A percentile compares a stretch with the other conserved stretches of the same genome.
Evolutionary conservation across 2,888 invertebrate species (phyloP).

Genomic region (Stegana nigrithorax): DNA sequence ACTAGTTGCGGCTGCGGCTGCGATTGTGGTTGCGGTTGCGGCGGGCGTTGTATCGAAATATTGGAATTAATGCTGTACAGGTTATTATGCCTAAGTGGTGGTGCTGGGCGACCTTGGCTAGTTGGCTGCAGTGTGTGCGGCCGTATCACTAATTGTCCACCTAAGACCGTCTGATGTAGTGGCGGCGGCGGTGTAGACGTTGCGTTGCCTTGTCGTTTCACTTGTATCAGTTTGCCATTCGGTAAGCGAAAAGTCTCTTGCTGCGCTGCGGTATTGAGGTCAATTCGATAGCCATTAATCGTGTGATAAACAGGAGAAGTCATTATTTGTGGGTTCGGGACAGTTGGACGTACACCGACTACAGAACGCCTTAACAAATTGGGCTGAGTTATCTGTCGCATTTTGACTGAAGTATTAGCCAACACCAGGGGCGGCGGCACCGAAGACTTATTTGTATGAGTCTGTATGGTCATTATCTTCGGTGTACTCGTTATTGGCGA

Average conservation of each 20-base stretch:
- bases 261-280: conserved; percentile 68
- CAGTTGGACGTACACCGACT: neutral
- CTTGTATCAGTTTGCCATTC: conserved; percentile 68
- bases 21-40: conserved; percentile 39
- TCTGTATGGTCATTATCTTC: conserved; percentile 47
- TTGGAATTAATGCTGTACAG: conserved; percentile 36
- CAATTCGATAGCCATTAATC: conserved; percentile 68
- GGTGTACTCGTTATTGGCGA: conserved; percentile 39
- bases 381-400: conserved; percentile 41
- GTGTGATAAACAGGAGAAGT: conserved; percentile 63
- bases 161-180: conserved; percentile 18
- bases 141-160: conserved; percentile 41
- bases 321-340: neutral
- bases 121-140: conserved; percentile 18
- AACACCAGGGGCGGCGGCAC: conserved; percentile 62
- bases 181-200: conserved; percentile 25
- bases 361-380: neutral
- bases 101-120: neutral
- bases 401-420: conserved; percentile 56
- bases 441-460: conserved; percentile 11
- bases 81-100: conserved; percentile 25
- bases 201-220: conserved; percentile 63
- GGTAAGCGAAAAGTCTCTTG: conserved; percentile 68
- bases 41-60: conserved; percentile 46
- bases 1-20: conserved; percentile 44